Conservation (phyloP, 2,888 invertebrate genomes). For the Xylophagus ater region DNA sequence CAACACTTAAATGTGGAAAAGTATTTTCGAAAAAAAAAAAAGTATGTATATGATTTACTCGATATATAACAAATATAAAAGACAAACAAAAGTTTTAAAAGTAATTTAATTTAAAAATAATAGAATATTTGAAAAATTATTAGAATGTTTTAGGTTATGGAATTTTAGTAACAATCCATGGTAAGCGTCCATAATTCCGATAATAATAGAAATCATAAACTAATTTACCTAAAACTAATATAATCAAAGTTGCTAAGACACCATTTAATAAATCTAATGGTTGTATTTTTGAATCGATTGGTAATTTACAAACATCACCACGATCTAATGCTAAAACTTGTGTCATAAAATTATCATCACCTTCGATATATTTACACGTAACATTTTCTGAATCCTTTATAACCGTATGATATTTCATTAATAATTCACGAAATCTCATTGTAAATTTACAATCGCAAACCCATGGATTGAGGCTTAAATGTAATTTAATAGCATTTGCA, state of each 20-base stretch:
- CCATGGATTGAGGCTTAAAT: slow-evolving; percentile 70
- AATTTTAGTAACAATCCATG: slow-evolving; percentile 73
- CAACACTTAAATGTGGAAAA: too few species aligned
- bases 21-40: too few species aligned
- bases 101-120: too few species aligned
- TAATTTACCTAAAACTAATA: slow-evolving; percentile 62
- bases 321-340: slow-evolving; percentile 59
- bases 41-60: too few species aligned
- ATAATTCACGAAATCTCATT: slow-evolving; percentile 59
- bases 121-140: too few species aligned
- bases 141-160: too few species aligned
- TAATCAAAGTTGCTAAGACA: slow-evolving; percentile 52
- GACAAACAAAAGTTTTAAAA: too few species aligned
- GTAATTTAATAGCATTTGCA: slow-evolving; percentile 54
- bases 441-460: slow-evolving; percentile 71
- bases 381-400: slow-evolving; percentile 60
- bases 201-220: slow-evolving; percentile 73
- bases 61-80: too few species aligned
- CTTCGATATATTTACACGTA: slow-evolving; percentile 51
- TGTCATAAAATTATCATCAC: slow-evolving; percentile 41
- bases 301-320: slow-evolving; percentile 54
- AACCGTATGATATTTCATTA: slow-evolving; percentile 56
- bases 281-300: slow-evolving; percentile 47
- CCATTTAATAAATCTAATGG: slow-evolving; percentile 64
- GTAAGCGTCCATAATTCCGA: slow-evolving; percentile 65